Evolutionary conservation across 2,888 invertebrate genomes (phyloP), one percentile per base, ranked within the genome.

Genomic region (Eremobia ochroleuca): DNA sequence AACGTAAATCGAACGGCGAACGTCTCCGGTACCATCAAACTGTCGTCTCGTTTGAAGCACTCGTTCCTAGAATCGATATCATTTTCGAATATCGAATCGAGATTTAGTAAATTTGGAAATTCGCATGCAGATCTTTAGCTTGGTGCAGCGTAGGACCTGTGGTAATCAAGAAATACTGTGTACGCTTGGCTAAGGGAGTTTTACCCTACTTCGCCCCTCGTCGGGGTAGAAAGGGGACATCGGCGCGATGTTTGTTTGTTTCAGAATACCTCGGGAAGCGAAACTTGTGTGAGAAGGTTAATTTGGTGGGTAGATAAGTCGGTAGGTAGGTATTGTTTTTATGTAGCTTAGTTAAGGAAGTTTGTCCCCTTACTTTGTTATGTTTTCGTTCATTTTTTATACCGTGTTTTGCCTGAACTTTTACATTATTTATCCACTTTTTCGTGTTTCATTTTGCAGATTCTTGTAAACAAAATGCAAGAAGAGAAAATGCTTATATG

Each of bases 101-200:
- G 93, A 93, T 94, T 93, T 93, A 83, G 91, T 90, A 95, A 96
- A 95, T 95, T 93, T 89, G 94, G 91, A 81, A 89, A 96, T 96
- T 96, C 93, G 94, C 93, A 96, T 96, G 96, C 96, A 93, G 94
- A 93, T 94, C 91, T 91, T 90, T 88, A 87, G 92, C 91, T 86
- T 83, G 91, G 91, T 92, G 93, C 93, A 94, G 88, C 92, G 90
- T 91, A 90, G 89, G 90, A 90, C 89, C 89, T 89, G 89, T 81
- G 80, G 89, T 92, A 92, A 92, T 92, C 88, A 91, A 91, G 92
- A 88, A 90, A 89, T 88, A 85, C 87, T 88, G 82, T 92, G 91
- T 92, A 92, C 89, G 89, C 89, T 89, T 85, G 82, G 61, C 65
- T 80, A 72, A 79, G 87, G 88, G 89, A 79, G 87, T 72, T 87